Percentiles rank a stretch among this genome's conserved stretches.
These are phyloP conservation scores for Strigamia crassipes DNA, from an alignment of 2,888 invertebrate genomes.

Conservation along the genomic window DNA sequence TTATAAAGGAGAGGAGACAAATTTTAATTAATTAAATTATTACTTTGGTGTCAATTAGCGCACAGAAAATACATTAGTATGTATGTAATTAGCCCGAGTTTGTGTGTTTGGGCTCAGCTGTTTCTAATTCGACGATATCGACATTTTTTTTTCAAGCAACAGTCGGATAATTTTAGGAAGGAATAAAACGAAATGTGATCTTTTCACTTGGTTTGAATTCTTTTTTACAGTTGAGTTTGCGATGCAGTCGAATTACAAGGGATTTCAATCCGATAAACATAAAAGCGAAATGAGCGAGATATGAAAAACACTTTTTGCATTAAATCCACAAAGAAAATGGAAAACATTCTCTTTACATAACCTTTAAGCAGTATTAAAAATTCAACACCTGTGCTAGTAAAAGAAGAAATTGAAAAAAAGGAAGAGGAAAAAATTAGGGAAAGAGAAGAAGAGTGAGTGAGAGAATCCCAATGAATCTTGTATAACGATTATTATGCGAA, in stretches of 20 bases:
- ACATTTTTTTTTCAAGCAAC: neutral
- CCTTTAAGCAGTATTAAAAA: conserved; percentile 40
- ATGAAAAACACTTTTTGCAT: conserved; percentile 17
- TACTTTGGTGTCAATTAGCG: neutral
- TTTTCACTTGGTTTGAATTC: conserved; percentile 27
- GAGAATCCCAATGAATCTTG: neutral
- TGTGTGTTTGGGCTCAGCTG: conserved; percentile 16
- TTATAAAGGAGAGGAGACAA: neutral
- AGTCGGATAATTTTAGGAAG: neutral
- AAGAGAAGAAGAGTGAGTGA: neutral
- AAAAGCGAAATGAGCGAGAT: neutral
- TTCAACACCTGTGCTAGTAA: conserved; percentile 33
- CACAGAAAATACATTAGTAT: neutral
- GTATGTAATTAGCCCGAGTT: neutral
- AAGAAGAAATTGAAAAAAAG: neutral
- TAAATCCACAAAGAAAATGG: conserved; percentile 1
- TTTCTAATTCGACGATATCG: neutral
- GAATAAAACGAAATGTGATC: conserved; percentile 8
- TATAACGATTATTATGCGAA: neutral
- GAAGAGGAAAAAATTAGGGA: neutral
- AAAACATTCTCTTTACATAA: neutral
- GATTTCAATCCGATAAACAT: conserved; percentile 16
- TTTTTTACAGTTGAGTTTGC: neutral
- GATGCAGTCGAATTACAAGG: neutral
- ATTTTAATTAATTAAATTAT: neutral